phyloP scores from a whole-genome alignment of 2,888 invertebrate genomes.

The Toxonevra muliebris region DNA sequence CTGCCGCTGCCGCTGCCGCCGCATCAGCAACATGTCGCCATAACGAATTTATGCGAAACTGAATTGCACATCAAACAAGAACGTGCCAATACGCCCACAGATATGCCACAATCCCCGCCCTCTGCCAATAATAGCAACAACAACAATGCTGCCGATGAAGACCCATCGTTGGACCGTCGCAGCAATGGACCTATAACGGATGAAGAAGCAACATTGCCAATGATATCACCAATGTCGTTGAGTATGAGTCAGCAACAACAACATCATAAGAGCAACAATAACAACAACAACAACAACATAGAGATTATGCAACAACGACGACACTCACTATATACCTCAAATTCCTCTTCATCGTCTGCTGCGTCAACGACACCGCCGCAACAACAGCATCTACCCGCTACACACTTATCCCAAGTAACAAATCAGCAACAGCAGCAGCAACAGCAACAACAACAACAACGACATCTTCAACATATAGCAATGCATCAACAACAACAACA shows the following conservation, averaged over 20 bases:
- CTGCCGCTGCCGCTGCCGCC: slow-evolving; percentile 29
- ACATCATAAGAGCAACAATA: slow-evolving; percentile 30
- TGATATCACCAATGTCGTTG: slow-evolving; percentile 44
- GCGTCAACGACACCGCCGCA: slow-evolving; percentile 43
- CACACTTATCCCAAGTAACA: slow-evolving; percentile 38
- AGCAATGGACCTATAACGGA: slow-evolving; percentile 31
- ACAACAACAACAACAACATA: slow-evolving; percentile 25
- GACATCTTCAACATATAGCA: slow-evolving; percentile 36
- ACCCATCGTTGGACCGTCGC: slow-evolving; percentile 33
- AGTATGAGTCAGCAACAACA: slow-evolving; percentile 36
- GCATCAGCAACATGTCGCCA: slow-evolving; percentile 40
- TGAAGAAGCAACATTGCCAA: slow-evolving; percentile 38
- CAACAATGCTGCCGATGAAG: slow-evolving; percentile 35
- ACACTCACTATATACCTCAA: slow-evolving; percentile 49
- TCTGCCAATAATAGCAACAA: slow-evolving; percentile 36
- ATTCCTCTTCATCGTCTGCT: slow-evolving; percentile 40
- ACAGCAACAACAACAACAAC: slow-evolving; percentile 38
- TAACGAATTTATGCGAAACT: slow-evolving; percentile 45
- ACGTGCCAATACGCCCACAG: slow-evolving; percentile 58
- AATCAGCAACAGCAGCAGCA: slow-evolving; percentile 37
- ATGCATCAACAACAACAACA: slow-evolving; percentile 37
- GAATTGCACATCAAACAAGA: slow-evolving; percentile 64
- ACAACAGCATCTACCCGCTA: slow-evolving; percentile 40
- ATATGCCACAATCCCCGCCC: slow-evolving; percentile 48
- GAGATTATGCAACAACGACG: slow-evolving; percentile 43